Percentiles rank a stretch among this genome's conserved stretches.
phyloP scores from a whole-genome alignment of 2,797 vertebrate species.

The Neopelma chrysocephalum region DNA sequence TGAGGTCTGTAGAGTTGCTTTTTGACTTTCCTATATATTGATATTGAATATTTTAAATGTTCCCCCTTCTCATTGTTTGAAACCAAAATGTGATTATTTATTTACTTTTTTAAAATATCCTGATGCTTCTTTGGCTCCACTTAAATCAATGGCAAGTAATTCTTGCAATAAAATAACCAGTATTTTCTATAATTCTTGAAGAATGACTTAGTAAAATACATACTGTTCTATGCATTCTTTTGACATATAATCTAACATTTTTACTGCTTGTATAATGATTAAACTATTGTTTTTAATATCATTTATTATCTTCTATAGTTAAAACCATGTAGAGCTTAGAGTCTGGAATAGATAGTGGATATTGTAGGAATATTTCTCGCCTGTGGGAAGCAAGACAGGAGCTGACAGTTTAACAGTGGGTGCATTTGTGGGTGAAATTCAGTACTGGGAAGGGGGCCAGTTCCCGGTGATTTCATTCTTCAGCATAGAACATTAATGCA shows the following conservation, averaged over 20 bases:
- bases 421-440: constrained; percentile 53
- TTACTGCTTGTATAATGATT: background rate
- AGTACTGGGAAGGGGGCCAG: constrained; percentile 52
- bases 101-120: background rate
- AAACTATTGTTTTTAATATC: background rate
- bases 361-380: background rate
- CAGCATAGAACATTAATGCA: background rate
- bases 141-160: background rate
- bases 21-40: background rate
- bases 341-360: background rate
- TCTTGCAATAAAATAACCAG: background rate
- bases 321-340: background rate
- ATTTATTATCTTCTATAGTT: background rate
- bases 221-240: background rate
- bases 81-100: background rate
- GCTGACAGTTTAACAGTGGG: constrained; percentile 30
- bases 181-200: background rate
- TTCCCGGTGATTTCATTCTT: constrained; percentile 43
- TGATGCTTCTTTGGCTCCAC: background rate
- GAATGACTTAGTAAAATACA: background rate
- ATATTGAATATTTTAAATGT: background rate
- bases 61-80: background rate
- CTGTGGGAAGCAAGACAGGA: constrained; percentile 26
- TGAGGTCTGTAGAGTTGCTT: background rate
- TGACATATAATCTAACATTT: background rate